phyloP scores from a whole-genome alignment of 2,888 invertebrate genomes.

The Scelioninae gen. 2 region DNA sequence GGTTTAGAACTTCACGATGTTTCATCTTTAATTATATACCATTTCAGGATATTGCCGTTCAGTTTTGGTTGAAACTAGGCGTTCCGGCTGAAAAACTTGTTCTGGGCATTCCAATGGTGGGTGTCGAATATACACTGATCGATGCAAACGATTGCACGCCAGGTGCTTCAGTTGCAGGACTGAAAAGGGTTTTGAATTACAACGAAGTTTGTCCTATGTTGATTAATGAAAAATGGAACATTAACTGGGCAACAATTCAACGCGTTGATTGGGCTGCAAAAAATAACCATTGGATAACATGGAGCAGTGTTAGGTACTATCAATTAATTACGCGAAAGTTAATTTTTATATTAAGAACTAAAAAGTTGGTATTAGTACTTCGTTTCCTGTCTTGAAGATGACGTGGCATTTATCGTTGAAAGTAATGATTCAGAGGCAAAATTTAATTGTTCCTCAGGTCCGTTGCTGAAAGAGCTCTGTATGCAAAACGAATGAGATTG shows the following conservation, averaged over 20 bases:
- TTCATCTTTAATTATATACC: too few relatives aligned
- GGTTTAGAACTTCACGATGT: too few relatives aligned
- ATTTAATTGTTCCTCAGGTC: constrained; percentile 17
- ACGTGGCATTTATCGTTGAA: too few relatives aligned
- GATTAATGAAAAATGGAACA: constrained; percentile 4
- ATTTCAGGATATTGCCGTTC: constrained; percentile 25
- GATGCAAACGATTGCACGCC: constrained; percentile 6
- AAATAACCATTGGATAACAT: constrained; percentile 18
- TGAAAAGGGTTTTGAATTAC: constrained; percentile 5
- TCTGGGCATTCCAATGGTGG: constrained; percentile 35
- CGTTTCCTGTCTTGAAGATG: too few relatives aligned
- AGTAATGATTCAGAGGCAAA: not conserved
- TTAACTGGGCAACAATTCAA: constrained; percentile 1
- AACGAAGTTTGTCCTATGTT: constrained; percentile 10
- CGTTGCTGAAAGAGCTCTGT: constrained; percentile 21
- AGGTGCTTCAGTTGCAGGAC: constrained; percentile 12
- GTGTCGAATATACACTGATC: too few relatives aligned
- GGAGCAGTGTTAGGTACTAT: constrained; percentile 18
- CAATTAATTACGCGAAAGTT: too few relatives aligned
- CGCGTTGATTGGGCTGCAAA: constrained; percentile 10
- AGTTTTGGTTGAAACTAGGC: constrained; percentile 5
- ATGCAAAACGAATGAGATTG: constrained; percentile 6
- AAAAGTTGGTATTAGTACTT: too few relatives aligned
- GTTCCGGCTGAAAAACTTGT: constrained; percentile 20
- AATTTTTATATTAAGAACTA: too few relatives aligned